Conservation (phyloP, 2,797 vertebrate genomes). For the Mastacembelus armatus region DNA sequence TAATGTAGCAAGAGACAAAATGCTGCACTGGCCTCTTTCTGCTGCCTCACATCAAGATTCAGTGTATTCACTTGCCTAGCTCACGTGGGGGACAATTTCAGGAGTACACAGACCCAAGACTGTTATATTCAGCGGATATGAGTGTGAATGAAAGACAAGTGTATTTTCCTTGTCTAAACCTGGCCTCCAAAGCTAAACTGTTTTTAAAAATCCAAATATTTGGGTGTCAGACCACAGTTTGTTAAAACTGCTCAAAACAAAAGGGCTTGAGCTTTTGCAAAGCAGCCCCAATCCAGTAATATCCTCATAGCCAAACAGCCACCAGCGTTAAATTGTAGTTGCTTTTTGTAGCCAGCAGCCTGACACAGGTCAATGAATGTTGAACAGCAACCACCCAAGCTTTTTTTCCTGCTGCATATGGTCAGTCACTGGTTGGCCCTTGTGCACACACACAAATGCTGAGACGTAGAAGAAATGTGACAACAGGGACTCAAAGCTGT, state of each 20-base stretch:
- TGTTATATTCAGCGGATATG: conserved; percentile 8
- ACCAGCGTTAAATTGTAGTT: conserved; percentile 37
- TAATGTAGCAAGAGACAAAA: too few relatives aligned
- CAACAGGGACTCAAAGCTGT: conserved; percentile 41
- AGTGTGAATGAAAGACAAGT: conserved; percentile 45
- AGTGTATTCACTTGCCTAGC: conserved; percentile 28
- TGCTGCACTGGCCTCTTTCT: conserved; percentile 2
- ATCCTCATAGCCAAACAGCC: conserved; percentile 31
- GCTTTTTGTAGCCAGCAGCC: conserved; percentile 5
- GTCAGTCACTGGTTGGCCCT: conserved; percentile 54
- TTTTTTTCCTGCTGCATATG: conserved; percentile 47
- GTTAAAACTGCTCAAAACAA: background rate
- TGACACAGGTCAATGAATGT: conserved; percentile 20
- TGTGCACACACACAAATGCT: conserved; percentile 15
- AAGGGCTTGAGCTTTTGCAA: conserved; percentile 6
- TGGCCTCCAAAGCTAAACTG: conserved; percentile 61
- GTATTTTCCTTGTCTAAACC: conserved; percentile 21
- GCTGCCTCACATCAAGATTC: conserved; percentile 42
- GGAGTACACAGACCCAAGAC: conserved; percentile 19
- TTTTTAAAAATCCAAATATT: conserved; percentile 37
- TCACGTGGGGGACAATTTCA: conserved; percentile 3
- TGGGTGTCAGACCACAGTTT: conserved; percentile 12
- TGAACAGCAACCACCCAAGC: conserved; percentile 9
- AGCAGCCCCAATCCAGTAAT: background rate
- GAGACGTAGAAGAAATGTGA: conserved; percentile 40